phyloP scores from a whole-genome alignment of 2,797 vertebrate species.

The Fratercula arctica region DNA sequence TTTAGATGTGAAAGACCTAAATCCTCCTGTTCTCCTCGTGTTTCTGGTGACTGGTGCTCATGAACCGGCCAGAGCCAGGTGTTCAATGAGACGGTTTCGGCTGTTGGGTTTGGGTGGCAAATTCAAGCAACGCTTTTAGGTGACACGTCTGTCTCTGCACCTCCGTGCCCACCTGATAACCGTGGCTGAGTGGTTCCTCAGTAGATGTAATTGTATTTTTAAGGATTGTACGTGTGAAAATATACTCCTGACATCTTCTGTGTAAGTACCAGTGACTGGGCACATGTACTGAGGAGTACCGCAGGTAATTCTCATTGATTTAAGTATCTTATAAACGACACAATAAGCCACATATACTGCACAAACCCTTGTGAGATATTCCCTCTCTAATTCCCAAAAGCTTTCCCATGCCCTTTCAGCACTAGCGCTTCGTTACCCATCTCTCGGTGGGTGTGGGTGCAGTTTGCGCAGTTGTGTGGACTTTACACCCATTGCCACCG shows the following conservation, averaged over 20 bases:
- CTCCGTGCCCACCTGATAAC: neutral
- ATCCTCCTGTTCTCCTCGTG: neutral
- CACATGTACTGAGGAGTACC: too few relatives aligned
- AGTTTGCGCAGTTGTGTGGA: neutral
- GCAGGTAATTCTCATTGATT: neutral
- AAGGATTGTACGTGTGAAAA: neutral
- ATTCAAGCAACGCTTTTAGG: neutral
- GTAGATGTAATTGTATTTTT: neutral
- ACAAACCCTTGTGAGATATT: neutral
- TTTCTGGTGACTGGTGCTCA: neutral
- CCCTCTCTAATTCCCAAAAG: neutral
- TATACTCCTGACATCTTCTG: neutral
- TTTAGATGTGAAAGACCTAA: neutral
- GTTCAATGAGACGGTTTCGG: accelerated
- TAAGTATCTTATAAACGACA: neutral
- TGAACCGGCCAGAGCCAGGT: neutral
- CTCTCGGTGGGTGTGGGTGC: neutral
- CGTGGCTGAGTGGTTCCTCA: neutral
- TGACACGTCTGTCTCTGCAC: too few relatives aligned
- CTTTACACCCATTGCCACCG: accelerated
- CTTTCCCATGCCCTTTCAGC: neutral
- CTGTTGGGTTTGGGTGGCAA: neutral
- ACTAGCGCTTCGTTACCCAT: accelerated
- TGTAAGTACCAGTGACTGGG: too few relatives aligned
- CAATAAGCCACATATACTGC: neutral